Evolutionary conservation across 2,113 vertebrate genomes (phyloP), one percentile per base, ranked within the genome.

Genomic region (Balaenoptera acutorostrata): DNA sequence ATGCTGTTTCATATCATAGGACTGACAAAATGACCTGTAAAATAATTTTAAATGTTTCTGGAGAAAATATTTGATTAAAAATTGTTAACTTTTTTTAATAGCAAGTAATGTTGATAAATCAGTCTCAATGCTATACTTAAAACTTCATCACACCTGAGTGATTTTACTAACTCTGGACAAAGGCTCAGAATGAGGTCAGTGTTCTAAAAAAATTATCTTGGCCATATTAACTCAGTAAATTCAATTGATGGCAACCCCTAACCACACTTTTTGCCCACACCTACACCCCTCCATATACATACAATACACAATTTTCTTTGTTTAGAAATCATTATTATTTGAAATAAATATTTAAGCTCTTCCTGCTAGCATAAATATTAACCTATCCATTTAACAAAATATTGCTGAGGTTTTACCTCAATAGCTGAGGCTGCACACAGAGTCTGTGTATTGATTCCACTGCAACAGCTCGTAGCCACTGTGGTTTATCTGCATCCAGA

Each of bases 1-100:
- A 98, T 99, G 99, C 90, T 99, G 99, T 97, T 99, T 99, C 99
- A 99, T 99, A 98, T 99, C 99, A 78, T 99, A 99, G 0, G 99
- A 99, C 95, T 99, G 99, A 97, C 99, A 99, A 98, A 99, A 99
- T 2, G 99, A 99, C 91, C 99, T 99, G 97, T 20, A 98, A 98
- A 97, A 82, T 69, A 93, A 98, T 97, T 97, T 46, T 85, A 83
- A 95, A 97, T 90, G 91, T 92, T 96, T 33, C n/a, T 93, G n/a
- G 78, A 0, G 21, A 92, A 96, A 92, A 83, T 27, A 93, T 36
- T 49, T 93, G n/a, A 85, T 93, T 41, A 64, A 27, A 25, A 61
- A 1, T 63, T 4, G 88, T 78, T 92, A 81, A 11, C 2, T 46
- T 61, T 90, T 97, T 96, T 93, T 36, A 41, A 96, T 27, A 31